A percentile compares a stretch with the other conserved stretches of the same genome.
Conservation (phyloP, 2,888 invertebrate species). For the Melipona bicolor region DNA sequence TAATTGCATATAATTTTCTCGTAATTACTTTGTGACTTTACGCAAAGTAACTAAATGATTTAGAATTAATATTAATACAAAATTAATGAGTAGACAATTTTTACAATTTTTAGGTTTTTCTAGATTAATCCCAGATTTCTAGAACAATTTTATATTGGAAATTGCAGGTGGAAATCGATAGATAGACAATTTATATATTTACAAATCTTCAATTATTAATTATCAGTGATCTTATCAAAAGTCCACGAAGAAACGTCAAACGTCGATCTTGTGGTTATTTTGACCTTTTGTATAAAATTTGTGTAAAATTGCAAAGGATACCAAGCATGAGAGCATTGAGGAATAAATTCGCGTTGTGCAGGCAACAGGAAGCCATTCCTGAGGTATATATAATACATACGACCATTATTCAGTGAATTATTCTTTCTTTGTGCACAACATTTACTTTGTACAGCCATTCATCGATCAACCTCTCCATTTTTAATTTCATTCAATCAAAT, state of each 20-base stretch:
- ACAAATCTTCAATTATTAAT: too few relatives aligned
- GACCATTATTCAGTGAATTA: slow-evolving; percentile 5
- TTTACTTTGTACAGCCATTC: background rate
- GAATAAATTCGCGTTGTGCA: slow-evolving; percentile 73
- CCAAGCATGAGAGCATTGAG: slow-evolving; percentile 71
- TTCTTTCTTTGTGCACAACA: background rate
- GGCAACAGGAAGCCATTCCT: slow-evolving; percentile 67
- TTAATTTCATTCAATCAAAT: background rate
- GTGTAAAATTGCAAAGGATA: background rate
- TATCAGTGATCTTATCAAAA: too few relatives aligned
- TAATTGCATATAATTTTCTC: too few relatives aligned
- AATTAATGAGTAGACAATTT: too few relatives aligned
- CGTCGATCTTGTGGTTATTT: background rate
- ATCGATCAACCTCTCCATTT: background rate
- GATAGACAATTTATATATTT: too few relatives aligned
- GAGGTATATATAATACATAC: slow-evolving; percentile 50
- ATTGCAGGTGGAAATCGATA: too few relatives aligned
- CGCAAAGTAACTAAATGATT: too few relatives aligned
- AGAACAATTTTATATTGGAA: too few relatives aligned
- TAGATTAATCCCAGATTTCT: too few relatives aligned
- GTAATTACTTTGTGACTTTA: too few relatives aligned
- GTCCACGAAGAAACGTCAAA: background rate
- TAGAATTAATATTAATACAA: too few relatives aligned
- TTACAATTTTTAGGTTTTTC: too few relatives aligned
- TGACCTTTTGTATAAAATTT: background rate